phyloP scores from a whole-genome alignment of 1,140 invertebrate genomes.

The Hypothenemus hampei region DNA sequence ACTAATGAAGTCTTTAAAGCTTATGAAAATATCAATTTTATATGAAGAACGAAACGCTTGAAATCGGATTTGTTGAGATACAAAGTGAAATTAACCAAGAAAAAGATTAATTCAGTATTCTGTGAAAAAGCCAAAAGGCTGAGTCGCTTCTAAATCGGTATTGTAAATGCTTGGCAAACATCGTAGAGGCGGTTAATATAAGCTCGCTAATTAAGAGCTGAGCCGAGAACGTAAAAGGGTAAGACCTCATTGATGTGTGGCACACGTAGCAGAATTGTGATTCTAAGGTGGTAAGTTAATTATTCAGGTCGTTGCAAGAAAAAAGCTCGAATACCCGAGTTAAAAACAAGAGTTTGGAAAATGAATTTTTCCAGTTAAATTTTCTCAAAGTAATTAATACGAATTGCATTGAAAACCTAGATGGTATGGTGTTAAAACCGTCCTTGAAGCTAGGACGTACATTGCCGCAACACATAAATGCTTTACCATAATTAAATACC shows the following conservation, averaged over 20 bases:
- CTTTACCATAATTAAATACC: slow-evolving; percentile 26
- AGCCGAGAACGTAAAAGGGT: slow-evolving; percentile 32
- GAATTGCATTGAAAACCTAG: slow-evolving; percentile 15
- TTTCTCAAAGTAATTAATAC: no score
- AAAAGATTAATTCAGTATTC: no score
- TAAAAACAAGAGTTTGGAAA: no score
- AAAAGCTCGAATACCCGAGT: slow-evolving; percentile 32
- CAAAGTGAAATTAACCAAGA: no score
- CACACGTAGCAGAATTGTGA: slow-evolving; percentile 45
- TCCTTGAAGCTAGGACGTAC: slow-evolving; percentile 11
- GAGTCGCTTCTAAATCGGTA: slow-evolving; percentile 20
- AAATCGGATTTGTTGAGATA: no score
- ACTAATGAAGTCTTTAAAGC: no score
- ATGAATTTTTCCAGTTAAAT: no score
- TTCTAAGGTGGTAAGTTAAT: slow-evolving; percentile 45
- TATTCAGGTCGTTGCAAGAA: slow-evolving; percentile 41
- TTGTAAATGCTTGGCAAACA: slow-evolving; percentile 26
- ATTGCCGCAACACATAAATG: slow-evolving; percentile 24
- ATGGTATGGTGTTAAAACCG: slow-evolving; percentile 7
- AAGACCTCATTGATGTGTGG: slow-evolving; percentile 39
- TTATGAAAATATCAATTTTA: no score
- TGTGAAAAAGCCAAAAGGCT: no score
- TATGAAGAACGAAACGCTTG: no score
- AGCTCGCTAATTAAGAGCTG: slow-evolving; percentile 41
- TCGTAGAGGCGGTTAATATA: slow-evolving; percentile 35